phyloP scores from a whole-genome alignment of 1,140 invertebrate genomes.

The Adelges cooleyi region DNA sequence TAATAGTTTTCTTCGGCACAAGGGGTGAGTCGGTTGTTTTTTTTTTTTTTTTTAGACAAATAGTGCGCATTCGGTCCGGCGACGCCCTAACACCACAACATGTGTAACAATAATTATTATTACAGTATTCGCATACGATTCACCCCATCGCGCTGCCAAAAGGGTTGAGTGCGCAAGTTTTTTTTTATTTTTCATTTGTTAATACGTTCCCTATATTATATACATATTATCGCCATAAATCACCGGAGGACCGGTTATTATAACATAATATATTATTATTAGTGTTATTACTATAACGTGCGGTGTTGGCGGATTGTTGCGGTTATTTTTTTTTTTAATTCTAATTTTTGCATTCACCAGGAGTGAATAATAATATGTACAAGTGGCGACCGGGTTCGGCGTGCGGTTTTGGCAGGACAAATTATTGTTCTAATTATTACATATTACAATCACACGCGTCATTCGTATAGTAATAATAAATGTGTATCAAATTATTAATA shows the following conservation, averaged over 20 bases:
- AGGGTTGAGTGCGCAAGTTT: neutral
- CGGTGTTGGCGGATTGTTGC: neutral
- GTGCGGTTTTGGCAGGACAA: conserved; percentile 20
- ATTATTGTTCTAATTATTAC: conserved; percentile 25
- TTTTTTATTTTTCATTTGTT: conserved; percentile 1
- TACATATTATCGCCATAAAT: too few species aligned
- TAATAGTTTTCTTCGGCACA: too few species aligned
- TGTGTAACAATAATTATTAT: neutral
- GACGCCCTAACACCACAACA: neutral
- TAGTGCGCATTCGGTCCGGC: neutral
- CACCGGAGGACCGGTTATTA: conserved; percentile 12
- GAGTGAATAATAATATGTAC: conserved; percentile 1
- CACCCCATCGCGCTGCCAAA: neutral
- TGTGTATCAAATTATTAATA: neutral
- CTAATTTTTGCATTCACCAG: neutral
- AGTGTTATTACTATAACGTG: too few species aligned
- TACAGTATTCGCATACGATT: neutral
- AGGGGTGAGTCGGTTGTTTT: neutral
- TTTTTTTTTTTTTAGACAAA: conserved; percentile 17
- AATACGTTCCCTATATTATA: conserved; percentile 10
- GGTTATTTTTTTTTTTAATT: neutral
- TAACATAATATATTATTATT: neutral
- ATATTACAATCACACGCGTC: neutral
- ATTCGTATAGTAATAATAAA: too few species aligned
- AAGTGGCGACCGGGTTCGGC: neutral